Conservation (phyloP, 2,113 vertebrate genomes). For the Hemibagrus wyckioides region DNA sequence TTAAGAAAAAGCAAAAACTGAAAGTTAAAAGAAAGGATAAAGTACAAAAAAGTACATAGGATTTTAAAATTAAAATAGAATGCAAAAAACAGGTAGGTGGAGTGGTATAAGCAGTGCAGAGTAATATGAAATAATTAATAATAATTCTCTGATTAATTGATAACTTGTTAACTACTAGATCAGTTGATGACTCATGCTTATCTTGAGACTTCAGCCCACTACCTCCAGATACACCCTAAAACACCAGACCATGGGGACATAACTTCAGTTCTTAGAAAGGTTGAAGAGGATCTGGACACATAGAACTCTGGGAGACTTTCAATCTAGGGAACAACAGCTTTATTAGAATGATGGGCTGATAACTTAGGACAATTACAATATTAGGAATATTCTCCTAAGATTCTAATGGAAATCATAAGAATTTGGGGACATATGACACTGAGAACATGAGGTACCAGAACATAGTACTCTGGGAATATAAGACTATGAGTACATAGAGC, state of each 20-base stretch:
- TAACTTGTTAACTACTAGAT: background rate
- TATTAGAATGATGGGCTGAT: background rate
- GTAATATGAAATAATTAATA: background rate
- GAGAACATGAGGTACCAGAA: background rate
- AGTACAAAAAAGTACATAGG: background rate
- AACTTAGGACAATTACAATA: background rate
- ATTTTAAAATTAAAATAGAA: background rate
- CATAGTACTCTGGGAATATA: background rate
- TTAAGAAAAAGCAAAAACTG: background rate
- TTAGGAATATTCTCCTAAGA: background rate
- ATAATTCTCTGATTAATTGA: background rate
- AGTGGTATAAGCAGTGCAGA: no score
- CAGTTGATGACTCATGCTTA: background rate
- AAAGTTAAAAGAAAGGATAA: background rate
- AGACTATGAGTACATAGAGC: background rate
- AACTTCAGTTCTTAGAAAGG: background rate
- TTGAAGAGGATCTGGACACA: background rate
- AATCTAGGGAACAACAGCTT: background rate
- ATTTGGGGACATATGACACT: background rate
- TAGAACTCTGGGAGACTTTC: no score
- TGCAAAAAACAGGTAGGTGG: background rate
- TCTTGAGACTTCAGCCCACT: background rate
- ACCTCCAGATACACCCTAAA: background rate
- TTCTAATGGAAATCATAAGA: background rate
- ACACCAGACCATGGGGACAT: background rate